Conservation (phyloP, 2,113 vertebrate species). For the Panthera tigris region DNA sequence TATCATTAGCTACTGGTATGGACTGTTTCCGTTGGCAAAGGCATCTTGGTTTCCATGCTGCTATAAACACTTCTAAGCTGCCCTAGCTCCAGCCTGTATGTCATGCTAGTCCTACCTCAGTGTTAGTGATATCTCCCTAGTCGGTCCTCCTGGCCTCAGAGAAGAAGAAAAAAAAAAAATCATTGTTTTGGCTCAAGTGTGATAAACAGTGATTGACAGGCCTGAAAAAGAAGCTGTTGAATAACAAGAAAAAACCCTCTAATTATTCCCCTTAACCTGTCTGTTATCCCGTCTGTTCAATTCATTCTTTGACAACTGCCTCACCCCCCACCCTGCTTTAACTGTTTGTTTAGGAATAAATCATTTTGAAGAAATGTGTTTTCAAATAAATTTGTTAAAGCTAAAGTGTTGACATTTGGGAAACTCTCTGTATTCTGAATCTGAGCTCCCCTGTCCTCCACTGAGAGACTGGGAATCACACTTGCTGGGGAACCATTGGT, state of each 20-base stretch:
- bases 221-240: constrained; percentile 74
- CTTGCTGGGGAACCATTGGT: neutral
- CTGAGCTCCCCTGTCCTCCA: neutral
- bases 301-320: constrained; percentile 71
- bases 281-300: constrained; percentile 75
- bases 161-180: neutral
- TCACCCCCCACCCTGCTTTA: constrained; percentile 43
- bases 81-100: neutral
- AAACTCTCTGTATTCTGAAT: constrained; percentile 42
- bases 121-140: constrained; percentile 31
- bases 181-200: constrained; percentile 77
- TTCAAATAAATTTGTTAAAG: constrained; percentile 78
- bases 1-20: neutral
- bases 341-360: constrained; percentile 77
- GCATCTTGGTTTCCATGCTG: neutral
- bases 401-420: constrained; percentile 67
- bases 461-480: neutral
- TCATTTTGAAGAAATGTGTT: constrained; percentile 76
- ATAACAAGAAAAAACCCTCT: constrained; percentile 73
- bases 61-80: neutral
- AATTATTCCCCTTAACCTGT: constrained; percentile 76
- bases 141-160: constrained; percentile 44
- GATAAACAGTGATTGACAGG: constrained; percentile 79
- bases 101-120: neutral
- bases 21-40: neutral